phyloP scores from a whole-genome alignment of 2,888 invertebrate species.

The Dicroscelio sp. region DNA sequence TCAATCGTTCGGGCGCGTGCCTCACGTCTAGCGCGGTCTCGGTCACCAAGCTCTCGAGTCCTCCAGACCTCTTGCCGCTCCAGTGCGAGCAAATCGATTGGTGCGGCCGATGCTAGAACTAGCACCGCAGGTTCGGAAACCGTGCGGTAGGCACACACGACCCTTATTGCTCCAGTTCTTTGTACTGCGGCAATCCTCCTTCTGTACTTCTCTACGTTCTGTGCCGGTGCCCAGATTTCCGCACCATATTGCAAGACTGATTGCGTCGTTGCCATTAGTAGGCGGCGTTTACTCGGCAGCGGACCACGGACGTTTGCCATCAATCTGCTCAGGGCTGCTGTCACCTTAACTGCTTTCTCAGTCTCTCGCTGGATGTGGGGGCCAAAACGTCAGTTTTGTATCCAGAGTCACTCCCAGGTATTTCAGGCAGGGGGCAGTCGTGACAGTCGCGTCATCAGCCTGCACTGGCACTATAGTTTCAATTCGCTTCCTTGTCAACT shows the following conservation, averaged over 20 bases:
- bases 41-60: too few species aligned
- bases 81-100: too few species aligned
- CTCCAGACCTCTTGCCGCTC: too few species aligned
- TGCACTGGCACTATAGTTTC: background rate
- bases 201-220: background rate
- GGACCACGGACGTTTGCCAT: conserved; percentile 4
- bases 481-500: background rate
- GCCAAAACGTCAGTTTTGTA: background rate
- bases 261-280: conserved; percentile 33
- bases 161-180: too few species aligned
- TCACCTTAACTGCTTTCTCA: background rate
- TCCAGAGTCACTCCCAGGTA: conserved; percentile 2
- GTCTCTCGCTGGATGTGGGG: background rate
- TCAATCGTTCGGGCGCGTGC: too few species aligned
- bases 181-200: background rate
- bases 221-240: conserved; percentile 53
- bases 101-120: too few species aligned
- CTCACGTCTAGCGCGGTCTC: too few species aligned
- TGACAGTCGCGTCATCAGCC: background rate
- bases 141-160: conserved; percentile 8
- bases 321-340: background rate
- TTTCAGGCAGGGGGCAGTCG: background rate
- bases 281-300: background rate
- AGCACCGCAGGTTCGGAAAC: too few species aligned
- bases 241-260: conserved; percentile 58